These are phyloP conservation scores for Scolopax bukidnonensis DNA, from an alignment of 2,797 vertebrate genomes.

Conservation along the genomic window DNA sequence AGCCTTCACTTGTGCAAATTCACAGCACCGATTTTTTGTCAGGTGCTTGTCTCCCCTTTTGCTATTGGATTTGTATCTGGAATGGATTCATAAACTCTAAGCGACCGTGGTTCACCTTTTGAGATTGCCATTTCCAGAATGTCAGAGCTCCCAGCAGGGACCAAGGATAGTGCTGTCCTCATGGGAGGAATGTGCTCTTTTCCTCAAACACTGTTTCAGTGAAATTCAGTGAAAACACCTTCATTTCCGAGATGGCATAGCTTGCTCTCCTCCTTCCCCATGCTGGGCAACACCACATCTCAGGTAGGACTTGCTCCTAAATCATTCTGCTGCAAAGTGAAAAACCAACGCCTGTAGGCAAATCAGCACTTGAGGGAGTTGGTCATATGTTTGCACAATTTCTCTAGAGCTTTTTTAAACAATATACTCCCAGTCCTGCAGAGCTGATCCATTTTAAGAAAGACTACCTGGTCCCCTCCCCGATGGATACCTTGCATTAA, in stretches of 20 bases:
- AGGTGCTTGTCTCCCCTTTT: background rate
- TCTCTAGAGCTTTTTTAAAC: slow-evolving; percentile 32
- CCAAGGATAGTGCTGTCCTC: background rate
- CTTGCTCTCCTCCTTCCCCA: background rate
- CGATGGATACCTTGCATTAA: background rate
- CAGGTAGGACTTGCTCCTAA: background rate
- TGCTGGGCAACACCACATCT: accelerated
- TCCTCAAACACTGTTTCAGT: background rate
- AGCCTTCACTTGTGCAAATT: background rate
- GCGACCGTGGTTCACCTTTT: background rate
- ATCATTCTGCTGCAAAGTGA: background rate
- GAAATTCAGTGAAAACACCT: background rate
- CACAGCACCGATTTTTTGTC: background rate
- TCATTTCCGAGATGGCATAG: background rate
- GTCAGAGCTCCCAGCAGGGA: background rate
- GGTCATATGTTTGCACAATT: slow-evolving; percentile 10
- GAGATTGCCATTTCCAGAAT: background rate
- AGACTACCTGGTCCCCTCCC: background rate
- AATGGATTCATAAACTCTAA: background rate
- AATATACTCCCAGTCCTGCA: background rate
- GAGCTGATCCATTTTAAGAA: slow-evolving; percentile 22
- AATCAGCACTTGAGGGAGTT: background rate
- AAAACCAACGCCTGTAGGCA: background rate
- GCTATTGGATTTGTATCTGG: background rate
- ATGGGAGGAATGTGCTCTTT: background rate